Conservation (phyloP, 2,888 invertebrate species). For the Aethes cnicana region DNA sequence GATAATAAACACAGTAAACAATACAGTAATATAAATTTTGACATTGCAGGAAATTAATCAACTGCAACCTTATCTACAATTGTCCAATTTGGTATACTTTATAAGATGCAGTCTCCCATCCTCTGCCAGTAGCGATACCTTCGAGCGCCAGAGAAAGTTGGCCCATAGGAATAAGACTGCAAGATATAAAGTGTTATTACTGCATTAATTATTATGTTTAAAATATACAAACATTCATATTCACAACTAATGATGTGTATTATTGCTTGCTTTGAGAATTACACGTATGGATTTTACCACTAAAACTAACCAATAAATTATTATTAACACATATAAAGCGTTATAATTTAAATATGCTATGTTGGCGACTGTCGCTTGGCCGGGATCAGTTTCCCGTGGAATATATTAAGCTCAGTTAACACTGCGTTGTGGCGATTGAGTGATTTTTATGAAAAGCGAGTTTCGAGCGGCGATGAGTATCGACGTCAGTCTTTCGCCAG, state of each 20-base stretch:
- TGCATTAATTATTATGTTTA: conserved; percentile 44
- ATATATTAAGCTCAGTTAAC: too few species aligned
- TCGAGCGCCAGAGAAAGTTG: too few species aligned
- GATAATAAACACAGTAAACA: conserved; percentile 44
- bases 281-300: conserved; percentile 42
- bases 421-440: too few species aligned
- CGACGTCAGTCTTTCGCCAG: too few species aligned
- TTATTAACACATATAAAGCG: conserved; percentile 36
- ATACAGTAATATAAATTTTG: conserved; percentile 56
- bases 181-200: conserved; percentile 43
- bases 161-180: conserved; percentile 41
- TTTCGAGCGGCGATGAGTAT: too few species aligned
- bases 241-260: conserved; percentile 41
- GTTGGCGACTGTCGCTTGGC: conserved; percentile 11
- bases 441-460: too few species aligned
- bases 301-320: conserved; percentile 34
- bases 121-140: too few species aligned
- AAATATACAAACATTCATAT: conserved; percentile 39
- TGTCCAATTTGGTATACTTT: conserved; percentile 40
- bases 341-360: conserved; percentile 16
- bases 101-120: conserved; percentile 43
- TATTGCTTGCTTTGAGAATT: conserved; percentile 55
- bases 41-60: conserved; percentile 48
- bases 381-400: conserved; percentile 15
- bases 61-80: conserved; percentile 57